Evolutionary conservation across 1,140 invertebrate genomes (phyloP), one percentile per base, ranked within the genome.

Genomic region (Drosophila lacteicornis): DNA sequence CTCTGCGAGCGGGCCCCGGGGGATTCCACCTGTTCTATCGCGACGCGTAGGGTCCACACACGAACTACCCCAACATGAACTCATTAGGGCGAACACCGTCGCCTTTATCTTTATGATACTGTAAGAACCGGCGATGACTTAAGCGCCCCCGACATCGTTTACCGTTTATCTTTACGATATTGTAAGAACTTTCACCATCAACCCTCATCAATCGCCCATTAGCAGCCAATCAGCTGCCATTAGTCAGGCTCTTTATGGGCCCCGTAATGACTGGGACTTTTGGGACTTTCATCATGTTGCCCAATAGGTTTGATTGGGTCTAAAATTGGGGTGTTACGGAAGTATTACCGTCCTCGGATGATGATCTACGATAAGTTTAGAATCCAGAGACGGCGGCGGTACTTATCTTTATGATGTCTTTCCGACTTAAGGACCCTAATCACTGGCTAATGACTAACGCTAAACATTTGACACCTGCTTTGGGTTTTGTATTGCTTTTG

Each of bases 61-160:
- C 50, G 80, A 90, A 81, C 84, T 88, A 88, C 84, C 84, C 83
- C 84, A 88, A 88, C 82, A 85, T 85, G 85, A 80, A 74, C 60
- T 82, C 80, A 85, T 85, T 80, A 82, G 46, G 33, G 55, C 45
- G 27, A 67, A 62, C 58, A 61, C 38, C 55, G 19, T 11, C 15
- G 27, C 11, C 55, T 66, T 90, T 75, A 88, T 88, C 84, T 88
- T 88, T 88, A 85, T 70, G 80, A 75, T 87, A 80, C 73, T 58
- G 59, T 50, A 86, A 81, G 75, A 85, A 70, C 47, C 51, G 13
- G 17, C 78, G 40, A 45, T 65, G 62, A 65, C 55, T 65, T 65
- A 33, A 43, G 62, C 63, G 15, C 42, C 61, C 40, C 33, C 11
- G 17, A 13, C 27, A 30, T 6, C 25, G 7, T 7, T 8, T 7